A percentile compares a stretch with the other conserved stretches of the same genome.
These are phyloP conservation scores for Stictonetta naevosa DNA, from an alignment of 2,113 vertebrate genomes.

Conservation along the genomic window DNA sequence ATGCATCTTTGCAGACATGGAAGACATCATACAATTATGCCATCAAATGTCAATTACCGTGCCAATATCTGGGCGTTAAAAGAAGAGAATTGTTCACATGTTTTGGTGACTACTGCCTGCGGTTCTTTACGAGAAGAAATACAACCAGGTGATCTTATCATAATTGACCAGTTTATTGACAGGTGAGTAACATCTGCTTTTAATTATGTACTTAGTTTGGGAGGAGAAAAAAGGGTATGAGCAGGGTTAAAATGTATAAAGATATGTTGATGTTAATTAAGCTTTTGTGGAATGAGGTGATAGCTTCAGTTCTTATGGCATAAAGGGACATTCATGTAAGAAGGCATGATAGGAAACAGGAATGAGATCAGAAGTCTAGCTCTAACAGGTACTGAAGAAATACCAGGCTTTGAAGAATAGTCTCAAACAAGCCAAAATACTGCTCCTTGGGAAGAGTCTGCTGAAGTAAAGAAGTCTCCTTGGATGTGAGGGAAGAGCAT, in stretches of 20 bases:
- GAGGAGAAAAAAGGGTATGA: background rate
- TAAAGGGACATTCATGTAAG: background rate
- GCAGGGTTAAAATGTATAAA: background rate
- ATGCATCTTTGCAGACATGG: conserved; percentile 83
- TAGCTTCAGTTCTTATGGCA: background rate
- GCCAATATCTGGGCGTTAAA: conserved; percentile 96
- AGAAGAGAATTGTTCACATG: conserved; percentile 92
- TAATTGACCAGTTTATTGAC: conserved; percentile 98
- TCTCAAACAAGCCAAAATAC: background rate
- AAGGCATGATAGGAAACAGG: background rate
- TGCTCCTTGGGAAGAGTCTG: background rate
- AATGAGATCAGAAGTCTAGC: background rate
- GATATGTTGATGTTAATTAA: background rate
- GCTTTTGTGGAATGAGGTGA: background rate
- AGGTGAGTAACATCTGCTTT: conserved; percentile 39
- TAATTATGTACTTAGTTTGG: background rate
- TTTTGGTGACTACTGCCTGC: conserved; percentile 93
- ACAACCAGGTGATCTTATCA: conserved; percentile 93
- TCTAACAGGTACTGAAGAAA: background rate
- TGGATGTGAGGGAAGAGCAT: background rate
- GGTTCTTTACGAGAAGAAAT: conserved; percentile 94
- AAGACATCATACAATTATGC: conserved; percentile 93
- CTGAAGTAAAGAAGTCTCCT: background rate
- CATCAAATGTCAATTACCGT: conserved; percentile 91
- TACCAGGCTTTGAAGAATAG: background rate